These are phyloP conservation scores for Penelope pileata DNA, from an alignment of 2,113 vertebrate genomes.

Conservation along the genomic window DNA sequence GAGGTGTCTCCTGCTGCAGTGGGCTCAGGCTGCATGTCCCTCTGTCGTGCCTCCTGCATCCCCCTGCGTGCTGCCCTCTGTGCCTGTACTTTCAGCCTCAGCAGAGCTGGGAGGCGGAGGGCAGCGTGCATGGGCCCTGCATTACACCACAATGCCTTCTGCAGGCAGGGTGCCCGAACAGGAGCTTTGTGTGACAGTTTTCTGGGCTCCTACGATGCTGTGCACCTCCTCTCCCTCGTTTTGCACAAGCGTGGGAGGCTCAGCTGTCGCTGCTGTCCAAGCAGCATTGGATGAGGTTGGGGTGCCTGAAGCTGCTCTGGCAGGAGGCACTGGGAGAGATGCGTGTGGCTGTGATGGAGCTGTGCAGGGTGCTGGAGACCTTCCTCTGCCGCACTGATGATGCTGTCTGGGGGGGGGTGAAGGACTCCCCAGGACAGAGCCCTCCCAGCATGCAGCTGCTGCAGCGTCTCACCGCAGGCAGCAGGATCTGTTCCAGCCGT, in stretches of 20 bases:
- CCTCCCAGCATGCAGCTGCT: neutral
- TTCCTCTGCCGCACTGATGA: neutral
- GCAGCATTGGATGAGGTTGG: accelerated
- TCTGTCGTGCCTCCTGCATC: neutral
- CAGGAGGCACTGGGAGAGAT: neutral
- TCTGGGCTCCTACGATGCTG: neutral
- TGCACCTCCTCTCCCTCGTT: neutral
- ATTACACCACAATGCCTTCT: neutral
- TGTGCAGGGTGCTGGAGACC: neutral
- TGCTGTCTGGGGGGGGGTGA: neutral
- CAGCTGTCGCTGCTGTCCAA: accelerated
- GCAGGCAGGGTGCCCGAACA: neutral
- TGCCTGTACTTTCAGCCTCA: neutral
- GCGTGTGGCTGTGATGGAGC: neutral
- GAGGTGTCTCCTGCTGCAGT: neutral
- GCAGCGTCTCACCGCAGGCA: neutral
- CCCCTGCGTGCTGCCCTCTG: neutral
- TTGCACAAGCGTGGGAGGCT: accelerated
- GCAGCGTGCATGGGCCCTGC: accelerated
- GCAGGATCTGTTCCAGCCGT: neutral
- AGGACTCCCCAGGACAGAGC: neutral
- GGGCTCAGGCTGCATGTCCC: neutral
- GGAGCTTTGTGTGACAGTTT: accelerated
- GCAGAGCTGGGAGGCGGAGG: neutral
- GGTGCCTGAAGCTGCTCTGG: neutral